Percentiles rank a stretch among this genome's conserved stretches.
phyloP scores from a whole-genome alignment of 1,140 invertebrate species.

The Hylaeus anthracinus region DNA sequence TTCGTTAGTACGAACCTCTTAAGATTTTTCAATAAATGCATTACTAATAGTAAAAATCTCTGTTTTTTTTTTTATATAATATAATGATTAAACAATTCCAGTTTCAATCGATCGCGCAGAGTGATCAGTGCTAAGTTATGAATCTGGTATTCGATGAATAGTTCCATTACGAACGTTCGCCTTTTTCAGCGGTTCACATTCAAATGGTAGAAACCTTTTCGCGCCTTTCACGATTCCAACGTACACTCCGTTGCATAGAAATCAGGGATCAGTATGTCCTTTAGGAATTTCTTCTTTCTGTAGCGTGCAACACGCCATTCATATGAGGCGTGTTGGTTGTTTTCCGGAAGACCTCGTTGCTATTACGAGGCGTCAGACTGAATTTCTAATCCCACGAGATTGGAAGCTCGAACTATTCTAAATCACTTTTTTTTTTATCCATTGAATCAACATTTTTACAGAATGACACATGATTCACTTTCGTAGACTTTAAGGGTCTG shows the following conservation, averaged over 20 bases:
- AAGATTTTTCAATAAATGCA: too few species aligned
- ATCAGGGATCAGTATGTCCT: slow-evolving; percentile 31
- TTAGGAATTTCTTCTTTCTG: slow-evolving; percentile 23
- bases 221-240: background rate
- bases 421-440: background rate
- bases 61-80: too few species aligned
- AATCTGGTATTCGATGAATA: background rate
- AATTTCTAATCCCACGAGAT: background rate
- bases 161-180: background rate
- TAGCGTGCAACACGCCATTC: background rate
- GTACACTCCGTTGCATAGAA: slow-evolving; percentile 22
- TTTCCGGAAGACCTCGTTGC: slow-evolving; percentile 3
- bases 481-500: too few species aligned
- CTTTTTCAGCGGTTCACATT: background rate
- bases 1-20: too few species aligned
- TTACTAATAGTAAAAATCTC: too few species aligned
- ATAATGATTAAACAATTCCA: too few species aligned
- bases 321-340: slow-evolving; percentile 3
- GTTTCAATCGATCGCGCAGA: too few species aligned
- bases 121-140: too few species aligned
- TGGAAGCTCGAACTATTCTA: background rate
- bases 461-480: background rate
- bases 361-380: background rate
- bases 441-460: background rate
- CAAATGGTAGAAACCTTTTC: background rate